Evolutionary conservation across 2,797 vertebrate species (phyloP).

Genomic region (Mastacembelus armatus): DNA sequence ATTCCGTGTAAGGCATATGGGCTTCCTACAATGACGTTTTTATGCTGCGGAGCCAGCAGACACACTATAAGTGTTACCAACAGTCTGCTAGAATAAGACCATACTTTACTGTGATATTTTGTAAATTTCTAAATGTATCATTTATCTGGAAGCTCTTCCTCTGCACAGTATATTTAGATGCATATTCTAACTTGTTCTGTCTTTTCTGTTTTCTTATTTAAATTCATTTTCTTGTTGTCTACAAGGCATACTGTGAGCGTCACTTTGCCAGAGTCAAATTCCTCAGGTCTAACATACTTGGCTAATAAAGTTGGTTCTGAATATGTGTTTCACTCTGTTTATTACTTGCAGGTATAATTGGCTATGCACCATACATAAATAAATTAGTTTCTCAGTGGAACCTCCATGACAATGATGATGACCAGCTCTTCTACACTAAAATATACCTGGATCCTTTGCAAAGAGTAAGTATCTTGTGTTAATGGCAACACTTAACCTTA

Average conservation of each 20-base stretch:
- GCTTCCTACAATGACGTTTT: conserved; percentile 19
- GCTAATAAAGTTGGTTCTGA: too few relatives aligned
- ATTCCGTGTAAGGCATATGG: conserved; percentile 49
- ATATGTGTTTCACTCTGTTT: conserved; percentile 57
- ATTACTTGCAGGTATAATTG: conserved; percentile 91
- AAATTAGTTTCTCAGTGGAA: conserved; percentile 92
- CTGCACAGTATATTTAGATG: too few relatives aligned
- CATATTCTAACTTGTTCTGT: too few relatives aligned
- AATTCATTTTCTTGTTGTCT: too few relatives aligned
- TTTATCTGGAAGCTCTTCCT: conserved; percentile 36
- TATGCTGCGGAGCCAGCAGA: conserved; percentile 37
- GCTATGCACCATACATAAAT: conserved; percentile 89
- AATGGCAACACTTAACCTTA: conserved; percentile 3
- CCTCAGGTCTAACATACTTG: too few relatives aligned
- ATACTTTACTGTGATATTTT: too few relatives aligned
- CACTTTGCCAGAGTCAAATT: too few relatives aligned
- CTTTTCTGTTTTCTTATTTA: too few relatives aligned
- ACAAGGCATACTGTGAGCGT: too few relatives aligned
- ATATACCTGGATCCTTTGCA: conserved; percentile 91
- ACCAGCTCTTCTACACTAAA: conserved; percentile 99
- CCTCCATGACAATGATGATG: conserved; percentile 98
- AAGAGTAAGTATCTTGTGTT: conserved; percentile 84
- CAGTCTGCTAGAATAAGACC: conserved; percentile 35
- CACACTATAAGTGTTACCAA: conserved; percentile 59
- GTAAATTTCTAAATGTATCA: too few relatives aligned